Base-by-base conservation (phyloP, 53 echinoderm and acorn worm species). In the Hippasteria phrygiana region DNA sequence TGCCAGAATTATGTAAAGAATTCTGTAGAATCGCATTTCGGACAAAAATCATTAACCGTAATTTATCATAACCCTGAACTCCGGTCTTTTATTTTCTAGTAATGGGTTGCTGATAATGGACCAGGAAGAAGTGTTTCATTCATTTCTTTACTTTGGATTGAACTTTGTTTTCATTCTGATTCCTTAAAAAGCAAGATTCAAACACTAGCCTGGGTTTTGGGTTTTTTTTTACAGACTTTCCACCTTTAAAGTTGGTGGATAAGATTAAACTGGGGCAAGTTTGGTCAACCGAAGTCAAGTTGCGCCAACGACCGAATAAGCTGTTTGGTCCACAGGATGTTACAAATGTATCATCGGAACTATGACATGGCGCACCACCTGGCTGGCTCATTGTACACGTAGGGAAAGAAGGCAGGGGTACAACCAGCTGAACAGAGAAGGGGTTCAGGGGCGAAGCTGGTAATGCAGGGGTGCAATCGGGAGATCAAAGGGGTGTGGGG, bases 311-410 rank as follows among this genome's bases (percentile, higher is more conserved):
- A 70, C 65, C 32, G 64, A 70, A 70, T 36, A 48, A 37, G 32
- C 26, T 85, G 47, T 47, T 70, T 43, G 22, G 26, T 40, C 71
- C 69, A 70, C 85, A 85, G 85, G 85, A 85, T 85, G 51, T 46
- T 43, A 70, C 37, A 43, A 39, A 85, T 85, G 85, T 85, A 85
- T 85, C 85, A 85, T 85, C 85, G 46, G 71, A 48, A 85, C 50
- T 27, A 43, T 85, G 85, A 85, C 85, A 85, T 50, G 35, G 70
- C 53, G 50, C 51, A 53, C 53, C 85, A 85, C 47, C 43, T 62
- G 79, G 79, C 37, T n/a, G 76, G 56, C 62, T 64, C 33, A 32
- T 32, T 31, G 28, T 41, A 33, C 82, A 64, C 43, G 35, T 11
- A 51, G 37, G 18, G 56, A 56, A 32, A 13, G 35, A 26, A 22